phyloP scores from a whole-genome alignment of 2,797 vertebrate species.

The Silurus aristotelis region DNA sequence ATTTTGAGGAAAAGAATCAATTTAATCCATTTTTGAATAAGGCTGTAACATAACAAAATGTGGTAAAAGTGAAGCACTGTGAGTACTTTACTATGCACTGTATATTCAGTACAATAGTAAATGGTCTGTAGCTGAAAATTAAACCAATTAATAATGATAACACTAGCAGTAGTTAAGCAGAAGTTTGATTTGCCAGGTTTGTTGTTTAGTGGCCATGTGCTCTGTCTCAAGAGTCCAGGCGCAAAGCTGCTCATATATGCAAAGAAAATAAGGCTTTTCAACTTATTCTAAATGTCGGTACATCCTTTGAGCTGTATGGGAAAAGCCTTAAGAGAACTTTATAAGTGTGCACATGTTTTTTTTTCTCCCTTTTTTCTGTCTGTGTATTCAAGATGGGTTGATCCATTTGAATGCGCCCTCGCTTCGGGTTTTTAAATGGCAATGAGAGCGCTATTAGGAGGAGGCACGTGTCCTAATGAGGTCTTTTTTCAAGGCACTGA shows the following conservation, averaged over 20 bases:
- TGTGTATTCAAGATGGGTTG: constrained; percentile 64
- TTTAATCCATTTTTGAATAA: no score
- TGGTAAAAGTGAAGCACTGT: no score
- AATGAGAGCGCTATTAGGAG: constrained; percentile 63
- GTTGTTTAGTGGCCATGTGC: constrained; percentile 2
- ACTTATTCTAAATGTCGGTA: constrained; percentile 65
- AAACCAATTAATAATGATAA: background rate
- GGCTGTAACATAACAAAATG: no score
- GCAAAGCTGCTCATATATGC: constrained; percentile 43
- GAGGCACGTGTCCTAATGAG: constrained; percentile 67
- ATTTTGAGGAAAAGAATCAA: no score
- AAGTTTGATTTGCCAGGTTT: background rate
- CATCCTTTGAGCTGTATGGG: constrained; percentile 55
- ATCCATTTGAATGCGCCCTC: constrained; percentile 64
- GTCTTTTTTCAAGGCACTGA: constrained; percentile 67
- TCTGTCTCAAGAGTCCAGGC: constrained; percentile 21
- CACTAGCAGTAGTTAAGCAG: background rate
- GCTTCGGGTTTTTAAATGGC: constrained; percentile 63
- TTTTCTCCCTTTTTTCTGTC: constrained; percentile 39
- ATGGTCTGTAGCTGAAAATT: background rate
- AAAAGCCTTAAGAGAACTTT: constrained; percentile 67
- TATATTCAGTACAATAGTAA: no score
- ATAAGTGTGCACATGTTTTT: constrained; percentile 73
- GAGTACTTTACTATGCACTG: no score
- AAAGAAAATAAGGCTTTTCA: constrained; percentile 54